Base-by-base conservation (phyloP, 2,797 vertebrate genomes). In the Clangula hyemalis region DNA sequence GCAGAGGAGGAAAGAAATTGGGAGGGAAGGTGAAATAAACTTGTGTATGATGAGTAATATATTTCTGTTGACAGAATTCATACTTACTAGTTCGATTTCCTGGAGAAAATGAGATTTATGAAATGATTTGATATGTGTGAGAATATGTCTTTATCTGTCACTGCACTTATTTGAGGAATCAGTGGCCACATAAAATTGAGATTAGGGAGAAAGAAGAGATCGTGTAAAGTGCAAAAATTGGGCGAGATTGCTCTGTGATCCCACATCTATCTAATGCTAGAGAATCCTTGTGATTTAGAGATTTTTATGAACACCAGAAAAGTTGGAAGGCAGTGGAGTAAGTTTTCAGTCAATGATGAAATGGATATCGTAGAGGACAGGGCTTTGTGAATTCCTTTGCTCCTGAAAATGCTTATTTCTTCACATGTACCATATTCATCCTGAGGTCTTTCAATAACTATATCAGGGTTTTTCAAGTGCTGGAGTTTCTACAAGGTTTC, bases 381-480 rank as follows among this genome's bases (percentile, higher is more conserved):
- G 8, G 9, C 30, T 90, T 73, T 70, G 38, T 51, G 11, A 58
- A n/a, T 73, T 66, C 53, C 27, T 89, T 73, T 87, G 41, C 34
- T 89, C 53, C 47, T 66, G 30, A 13, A 70, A 85, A 6, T 47
- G 32, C 25, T 76, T 78, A 65, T 69, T 6, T 43, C 86, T 90
- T 70, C 13, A 1, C 14, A 13, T 13, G 11, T 54, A 25, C 51
- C 0, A 0, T 51, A 6, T 82, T 75, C 68, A 76, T 76, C 30
- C 2, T 75, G 16, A 81, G 65, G 4, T 41, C 7, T 22, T 62
- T 90, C 17, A 51, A 11, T 71, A 58, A 54, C 6, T 7, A 0
- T 36, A 7, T 58, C 12, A 81, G 45, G 45, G 12, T 79, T 79
- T 78, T 79, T 51, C 78, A 64, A 64, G 21, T 41, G 21, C 19